A percentile compares a stretch with the other conserved stretches of the same genome.
These are phyloP conservation scores for Drosophila burlai DNA, from an alignment of 1,140 invertebrate species.

Conservation along the genomic window DNA sequence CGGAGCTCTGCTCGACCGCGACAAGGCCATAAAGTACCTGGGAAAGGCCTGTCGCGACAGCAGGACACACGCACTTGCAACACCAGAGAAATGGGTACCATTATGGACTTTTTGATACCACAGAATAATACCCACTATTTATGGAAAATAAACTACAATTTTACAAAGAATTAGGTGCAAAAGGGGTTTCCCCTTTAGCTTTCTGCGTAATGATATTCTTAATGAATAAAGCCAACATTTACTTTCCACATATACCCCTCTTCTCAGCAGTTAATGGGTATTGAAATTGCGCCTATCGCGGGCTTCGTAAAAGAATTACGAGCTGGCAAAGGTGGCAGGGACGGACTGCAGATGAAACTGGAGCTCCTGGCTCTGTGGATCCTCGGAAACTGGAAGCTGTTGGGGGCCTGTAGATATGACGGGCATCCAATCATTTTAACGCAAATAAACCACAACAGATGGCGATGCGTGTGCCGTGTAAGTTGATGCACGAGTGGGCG, in stretches of 20 bases:
- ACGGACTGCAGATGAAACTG: slow-evolving; percentile 13
- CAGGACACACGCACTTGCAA: slow-evolving; percentile 41
- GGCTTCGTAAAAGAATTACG: slow-evolving; percentile 77
- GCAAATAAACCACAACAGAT: slow-evolving; percentile 83
- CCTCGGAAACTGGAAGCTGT: slow-evolving; percentile 25
- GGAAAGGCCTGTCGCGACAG: slow-evolving; percentile 57
- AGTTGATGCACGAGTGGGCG: slow-evolving; percentile 74
- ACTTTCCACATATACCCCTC: background rate
- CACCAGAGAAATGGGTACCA: slow-evolving; percentile 3
- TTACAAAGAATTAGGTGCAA: too few relatives aligned
- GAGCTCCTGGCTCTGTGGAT: slow-evolving; percentile 14
- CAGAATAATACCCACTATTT: background rate
- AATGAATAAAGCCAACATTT: too few relatives aligned
- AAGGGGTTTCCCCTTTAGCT: too few relatives aligned
- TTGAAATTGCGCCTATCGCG: slow-evolving; percentile 53
- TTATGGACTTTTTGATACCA: background rate
- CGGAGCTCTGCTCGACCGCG: slow-evolving; percentile 57
- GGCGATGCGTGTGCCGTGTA: slow-evolving; percentile 73
- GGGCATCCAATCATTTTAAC: slow-evolving; percentile 83
- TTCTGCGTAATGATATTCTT: too few relatives aligned
- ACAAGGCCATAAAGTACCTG: slow-evolving; percentile 81
- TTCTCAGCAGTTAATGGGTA: background rate
- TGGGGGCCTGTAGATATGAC: slow-evolving; percentile 68
- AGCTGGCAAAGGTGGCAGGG: slow-evolving; percentile 61
- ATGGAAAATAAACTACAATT: background rate